Conservation (phyloP, 2,888 invertebrate genomes). For the Mythimna pallens region DNA sequence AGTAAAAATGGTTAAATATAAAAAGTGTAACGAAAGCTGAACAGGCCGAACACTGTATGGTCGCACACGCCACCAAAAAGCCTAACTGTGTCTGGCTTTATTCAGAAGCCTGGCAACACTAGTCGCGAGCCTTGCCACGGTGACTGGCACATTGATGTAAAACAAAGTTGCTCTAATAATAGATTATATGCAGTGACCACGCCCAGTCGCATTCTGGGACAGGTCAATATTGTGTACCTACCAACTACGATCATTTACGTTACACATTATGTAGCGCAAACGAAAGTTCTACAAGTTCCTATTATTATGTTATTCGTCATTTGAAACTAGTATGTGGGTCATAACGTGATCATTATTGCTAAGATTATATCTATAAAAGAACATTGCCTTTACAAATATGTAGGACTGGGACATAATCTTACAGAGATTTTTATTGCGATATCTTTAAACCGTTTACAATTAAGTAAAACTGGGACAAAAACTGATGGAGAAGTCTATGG, state of each 20-base stretch:
- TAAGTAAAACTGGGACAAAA: slow-evolving; percentile 68
- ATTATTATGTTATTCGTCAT: slow-evolving; percentile 77
- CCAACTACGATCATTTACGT: slow-evolving; percentile 78
- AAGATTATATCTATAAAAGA: slow-evolving; percentile 78
- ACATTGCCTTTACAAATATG: slow-evolving; percentile 65
- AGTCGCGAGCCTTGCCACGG: slow-evolving; percentile 66
- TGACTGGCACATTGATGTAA: slow-evolving; percentile 80
- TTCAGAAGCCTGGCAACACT: not conserved
- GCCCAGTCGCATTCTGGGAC: slow-evolving; percentile 80
- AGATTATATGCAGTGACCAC: slow-evolving; percentile 77
- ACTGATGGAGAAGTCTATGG: slow-evolving; percentile 62
- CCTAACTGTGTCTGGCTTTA: no score
- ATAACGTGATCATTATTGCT: slow-evolving; percentile 78
- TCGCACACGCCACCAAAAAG: no score
- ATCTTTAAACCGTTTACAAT: slow-evolving; percentile 70
- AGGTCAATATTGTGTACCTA: slow-evolving; percentile 77
- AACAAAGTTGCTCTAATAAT: slow-evolving; percentile 78
- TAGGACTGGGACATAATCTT: slow-evolving; percentile 67
- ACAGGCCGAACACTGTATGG: no score
- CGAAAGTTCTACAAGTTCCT: slow-evolving; percentile 78
- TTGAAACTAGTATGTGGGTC: slow-evolving; percentile 79
- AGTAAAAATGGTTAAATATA: no score
- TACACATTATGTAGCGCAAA: slow-evolving; percentile 79
- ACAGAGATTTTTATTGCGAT: slow-evolving; percentile 68
- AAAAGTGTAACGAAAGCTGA: no score